Evolutionary conservation across 2,888 invertebrate genomes (phyloP).

Genomic region (Elmis aenea): DNA sequence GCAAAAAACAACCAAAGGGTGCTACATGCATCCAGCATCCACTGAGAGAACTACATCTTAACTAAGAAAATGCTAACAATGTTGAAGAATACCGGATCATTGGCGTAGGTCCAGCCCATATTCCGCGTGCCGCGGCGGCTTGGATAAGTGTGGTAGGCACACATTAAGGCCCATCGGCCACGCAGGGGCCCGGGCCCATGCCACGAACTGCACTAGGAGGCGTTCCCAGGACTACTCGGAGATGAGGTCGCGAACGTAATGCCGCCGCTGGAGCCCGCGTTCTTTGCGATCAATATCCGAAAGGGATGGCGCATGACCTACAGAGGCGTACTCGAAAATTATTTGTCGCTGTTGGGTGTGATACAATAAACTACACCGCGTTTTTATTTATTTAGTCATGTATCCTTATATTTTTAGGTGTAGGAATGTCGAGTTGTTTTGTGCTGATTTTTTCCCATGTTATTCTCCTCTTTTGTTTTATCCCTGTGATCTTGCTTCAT

Average conservation of each 20-base stretch:
- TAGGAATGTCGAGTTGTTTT: no score
- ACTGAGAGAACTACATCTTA: constrained; percentile 27
- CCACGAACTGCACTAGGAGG: constrained; percentile 26
- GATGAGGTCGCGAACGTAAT: constrained; percentile 39
- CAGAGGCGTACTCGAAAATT: constrained; percentile 14
- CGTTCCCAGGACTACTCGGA: constrained; percentile 27
- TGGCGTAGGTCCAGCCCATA: constrained; percentile 42
- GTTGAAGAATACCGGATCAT: constrained; percentile 38
- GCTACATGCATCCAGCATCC: no score
- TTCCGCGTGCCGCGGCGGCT: constrained; percentile 42
- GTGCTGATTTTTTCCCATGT: no score
- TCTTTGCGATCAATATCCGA: constrained; percentile 37
- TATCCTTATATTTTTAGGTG: no score
- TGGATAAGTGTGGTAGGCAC: constrained; percentile 47
- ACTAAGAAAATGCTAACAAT: constrained; percentile 34
- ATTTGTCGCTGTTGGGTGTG: no score
- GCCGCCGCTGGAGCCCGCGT: constrained; percentile 35
- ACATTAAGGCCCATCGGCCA: constrained; percentile 38
- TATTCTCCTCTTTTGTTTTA: no score
- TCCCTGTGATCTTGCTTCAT: no score
- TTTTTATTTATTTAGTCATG: no score
- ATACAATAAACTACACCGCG: no score
- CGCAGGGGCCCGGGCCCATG: constrained; percentile 23
- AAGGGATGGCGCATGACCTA: constrained; percentile 28
- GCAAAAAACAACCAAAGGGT: no score